A percentile compares a stretch with the other conserved stretches of the same genome.
These are phyloP conservation scores for Sepioteuthis lessoniana DNA, from an alignment of 2,888 invertebrate species.

Conservation along the genomic window DNA sequence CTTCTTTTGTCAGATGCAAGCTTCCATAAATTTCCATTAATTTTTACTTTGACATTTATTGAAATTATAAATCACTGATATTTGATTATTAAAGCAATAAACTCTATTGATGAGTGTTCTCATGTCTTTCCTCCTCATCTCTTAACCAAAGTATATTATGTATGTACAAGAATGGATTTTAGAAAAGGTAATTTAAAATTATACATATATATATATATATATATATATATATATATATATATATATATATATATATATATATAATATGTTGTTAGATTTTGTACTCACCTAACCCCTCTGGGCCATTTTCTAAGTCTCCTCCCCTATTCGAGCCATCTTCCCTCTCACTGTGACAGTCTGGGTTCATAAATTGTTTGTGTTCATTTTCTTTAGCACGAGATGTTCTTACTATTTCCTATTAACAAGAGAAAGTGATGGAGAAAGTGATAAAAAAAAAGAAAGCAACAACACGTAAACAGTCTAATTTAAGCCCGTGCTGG, in stretches of 20 bases:
- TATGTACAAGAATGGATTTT: background rate
- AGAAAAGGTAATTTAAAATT: background rate
- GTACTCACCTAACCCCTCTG: constrained; percentile 9
- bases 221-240: too few species aligned
- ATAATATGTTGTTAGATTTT: background rate
- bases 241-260: background rate
- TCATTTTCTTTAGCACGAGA: constrained; percentile 21
- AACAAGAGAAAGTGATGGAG: background rate
- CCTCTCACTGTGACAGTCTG: constrained; percentile 23
- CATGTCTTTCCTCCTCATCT: background rate
- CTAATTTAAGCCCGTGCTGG: background rate
- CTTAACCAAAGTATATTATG: background rate
- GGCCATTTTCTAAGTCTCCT: background rate
- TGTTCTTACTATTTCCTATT: background rate
- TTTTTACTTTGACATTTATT: background rate
- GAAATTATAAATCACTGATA: background rate
- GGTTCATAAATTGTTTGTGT: constrained; percentile 33
- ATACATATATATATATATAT: too few species aligned
- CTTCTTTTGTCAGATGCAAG: background rate
- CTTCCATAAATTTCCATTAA: background rate
- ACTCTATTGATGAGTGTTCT: background rate
- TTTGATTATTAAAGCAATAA: background rate
- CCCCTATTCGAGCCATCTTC: background rate
- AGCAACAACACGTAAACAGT: background rate
- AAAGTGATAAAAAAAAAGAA: background rate